A percentile compares a stretch with the other conserved stretches of the same genome.
phyloP scores from a whole-genome alignment of 2,888 invertebrate genomes.

The Drosophila paranaensis region DNA sequence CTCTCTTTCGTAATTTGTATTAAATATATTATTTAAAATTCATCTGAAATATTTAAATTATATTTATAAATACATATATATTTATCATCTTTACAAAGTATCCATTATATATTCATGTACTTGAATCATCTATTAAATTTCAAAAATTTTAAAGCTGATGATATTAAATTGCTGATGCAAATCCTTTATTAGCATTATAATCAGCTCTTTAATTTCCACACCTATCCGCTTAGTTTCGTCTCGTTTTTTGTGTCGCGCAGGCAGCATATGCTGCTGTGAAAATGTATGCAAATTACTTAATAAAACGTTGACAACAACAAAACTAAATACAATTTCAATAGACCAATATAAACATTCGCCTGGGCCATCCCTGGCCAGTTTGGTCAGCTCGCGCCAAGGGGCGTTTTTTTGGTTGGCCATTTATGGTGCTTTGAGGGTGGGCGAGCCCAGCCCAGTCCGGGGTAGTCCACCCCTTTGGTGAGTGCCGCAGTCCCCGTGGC shows the following conservation, averaged over 20 bases:
- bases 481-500: conserved; percentile 23
- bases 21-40: no score
- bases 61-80: no score
- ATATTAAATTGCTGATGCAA: conserved; percentile 5
- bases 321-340: conserved; percentile 73
- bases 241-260: no score
- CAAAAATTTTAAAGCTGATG: not conserved
- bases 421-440: conserved; percentile 64
- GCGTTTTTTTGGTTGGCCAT: conserved; percentile 71
- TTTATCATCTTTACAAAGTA: not conserved
- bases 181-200: conserved; percentile 36
- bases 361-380: conserved; percentile 12
- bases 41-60: no score
- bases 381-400: conserved; percentile 42
- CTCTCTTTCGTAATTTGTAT: no score
- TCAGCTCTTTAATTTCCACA: conserved; percentile 46
- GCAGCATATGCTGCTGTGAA: conserved; percentile 44
- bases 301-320: conserved; percentile 76
- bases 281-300: conserved; percentile 78
- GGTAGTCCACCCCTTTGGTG: conserved; percentile 49
- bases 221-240: conserved; percentile 13
- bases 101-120: not conserved
- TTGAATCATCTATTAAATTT: not conserved
- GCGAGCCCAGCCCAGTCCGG: conserved; percentile 12
- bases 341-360: conserved; percentile 54